Evolutionary conservation across 1,140 invertebrate genomes (phyloP).

Genomic region (Fopius arisanus): DNA sequence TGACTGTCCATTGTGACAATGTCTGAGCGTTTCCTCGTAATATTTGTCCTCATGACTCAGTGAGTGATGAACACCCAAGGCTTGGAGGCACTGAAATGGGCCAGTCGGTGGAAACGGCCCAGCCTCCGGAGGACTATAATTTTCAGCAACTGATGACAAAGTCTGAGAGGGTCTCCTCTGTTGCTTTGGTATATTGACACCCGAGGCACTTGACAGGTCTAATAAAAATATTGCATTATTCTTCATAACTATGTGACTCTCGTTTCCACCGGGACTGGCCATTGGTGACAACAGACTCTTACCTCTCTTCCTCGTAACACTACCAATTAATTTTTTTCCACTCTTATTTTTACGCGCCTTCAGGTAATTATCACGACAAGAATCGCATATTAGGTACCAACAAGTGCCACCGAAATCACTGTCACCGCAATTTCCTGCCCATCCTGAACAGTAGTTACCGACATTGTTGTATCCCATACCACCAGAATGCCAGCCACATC

Average conservation of each 20-base stretch:
- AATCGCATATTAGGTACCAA: conserved; percentile 93
- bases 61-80: conserved; percentile 70
- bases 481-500: conserved; percentile 86
- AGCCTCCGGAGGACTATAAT: conserved; percentile 67
- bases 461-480: conserved; percentile 89
- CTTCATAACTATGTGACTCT: conserved; percentile 83
- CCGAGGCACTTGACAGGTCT: conserved; percentile 81
- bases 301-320: conserved; percentile 41
- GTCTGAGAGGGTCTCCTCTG: conserved; percentile 67
- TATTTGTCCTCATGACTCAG: conserved; percentile 68
- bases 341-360: conserved; percentile 64
- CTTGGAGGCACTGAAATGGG: conserved; percentile 80
- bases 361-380: conserved; percentile 84
- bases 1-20: conserved; percentile 58
- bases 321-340: conserved; percentile 47
- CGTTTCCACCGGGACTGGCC: conserved; percentile 55
- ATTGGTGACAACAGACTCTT: conserved; percentile 55
- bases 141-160: conserved; percentile 71
- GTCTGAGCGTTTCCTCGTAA: conserved; percentile 65
- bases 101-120: conserved; percentile 71
- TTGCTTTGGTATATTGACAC: conserved; percentile 62
- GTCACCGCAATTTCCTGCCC: conserved; percentile 89
- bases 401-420: conserved; percentile 82
- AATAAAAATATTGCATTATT: conserved; percentile 95
- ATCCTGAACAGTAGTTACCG: conserved; percentile 85